A percentile compares a stretch with the other conserved stretches of the same genome.
phyloP scores from a whole-genome alignment of 2,888 invertebrate species.

The Alcis repandata region DNA sequence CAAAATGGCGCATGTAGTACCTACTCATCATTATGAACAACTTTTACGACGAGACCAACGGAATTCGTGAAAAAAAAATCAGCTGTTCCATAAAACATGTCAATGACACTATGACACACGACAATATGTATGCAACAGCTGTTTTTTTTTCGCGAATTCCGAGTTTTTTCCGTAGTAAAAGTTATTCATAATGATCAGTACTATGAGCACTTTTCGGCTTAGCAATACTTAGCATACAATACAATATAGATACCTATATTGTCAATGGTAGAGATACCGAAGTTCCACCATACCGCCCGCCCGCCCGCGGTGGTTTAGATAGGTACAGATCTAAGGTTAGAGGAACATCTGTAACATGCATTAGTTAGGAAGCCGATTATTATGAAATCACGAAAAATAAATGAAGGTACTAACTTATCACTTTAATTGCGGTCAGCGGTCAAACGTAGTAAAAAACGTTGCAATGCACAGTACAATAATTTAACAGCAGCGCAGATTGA shows the following conservation, averaged over 20 bases:
- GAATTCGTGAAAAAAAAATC: too few relatives aligned
- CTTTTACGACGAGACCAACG: too few relatives aligned
- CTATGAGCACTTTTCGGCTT: too few relatives aligned
- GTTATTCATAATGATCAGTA: too few relatives aligned
- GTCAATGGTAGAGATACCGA: background rate
- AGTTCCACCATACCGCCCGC: background rate
- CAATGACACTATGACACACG: too few relatives aligned
- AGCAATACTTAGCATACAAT: background rate
- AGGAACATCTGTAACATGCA: constrained; percentile 19
- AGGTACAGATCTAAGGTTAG: constrained; percentile 32
- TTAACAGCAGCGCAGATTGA: background rate
- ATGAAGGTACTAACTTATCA: constrained; percentile 47
- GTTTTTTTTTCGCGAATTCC: too few relatives aligned
- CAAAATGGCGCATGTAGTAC: too few relatives aligned
- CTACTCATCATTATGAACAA: too few relatives aligned
- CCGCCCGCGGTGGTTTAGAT: background rate
- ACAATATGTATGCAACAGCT: too few relatives aligned
- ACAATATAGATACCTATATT: background rate
- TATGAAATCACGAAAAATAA: constrained; percentile 58
- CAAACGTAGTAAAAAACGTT: constrained; percentile 22
- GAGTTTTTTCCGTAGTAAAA: too few relatives aligned
- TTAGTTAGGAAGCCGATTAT: constrained; percentile 45
- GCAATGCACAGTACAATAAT: constrained; percentile 3
- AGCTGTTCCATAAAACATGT: too few relatives aligned
- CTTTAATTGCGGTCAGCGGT: constrained; percentile 41